Base-by-base conservation (phyloP, 2,888 invertebrate species). In the Eupithecia inturbata region DNA sequence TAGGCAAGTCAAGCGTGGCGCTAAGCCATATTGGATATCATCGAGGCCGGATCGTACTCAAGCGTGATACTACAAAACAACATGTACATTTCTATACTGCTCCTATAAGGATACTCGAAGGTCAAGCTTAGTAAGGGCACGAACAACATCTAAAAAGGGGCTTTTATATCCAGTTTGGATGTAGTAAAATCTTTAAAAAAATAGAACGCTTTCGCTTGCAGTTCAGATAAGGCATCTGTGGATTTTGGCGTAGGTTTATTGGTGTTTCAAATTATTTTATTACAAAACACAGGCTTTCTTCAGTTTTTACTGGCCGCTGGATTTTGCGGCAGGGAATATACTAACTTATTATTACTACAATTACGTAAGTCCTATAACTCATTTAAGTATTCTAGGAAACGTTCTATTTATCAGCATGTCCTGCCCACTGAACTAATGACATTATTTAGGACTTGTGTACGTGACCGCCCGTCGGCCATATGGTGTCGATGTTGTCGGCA, bases 11-110 rank as follows among this genome's bases (percentile, higher is more conserved):
- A 82, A 90, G 90, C 91, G 89, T 89, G 89, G 91, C 90, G 91
- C 87, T 87, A 82, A 78, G 82, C 89, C 91, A 89, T 93, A 93
- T 92, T 88, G 88, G 89, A 88, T 94, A 92, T 91, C 93, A 82
- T 84, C 88, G 90, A 92, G 92, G 91, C 85, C 89, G 88, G 85
- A 86, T 68, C 67, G 63, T 63, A 68, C 87, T 88, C 88, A 84
- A 88, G 85, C 88, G 87, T 89, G 71, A 68, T 72, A 70, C 76
- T 70, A 53, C 45, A 68, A n/a, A 33, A 67, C 63, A 67, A 49
- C 26, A 57, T 57, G 22, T 57, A 53, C 10, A 22, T 22, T 53
- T 22, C 22, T 53, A 57, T 57, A 57, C 68, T 90, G 88, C 88
- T 89, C 87, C 87, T 79, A 90, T n/a, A 90, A 91, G 91, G 89